These are phyloP conservation scores for Microctonus hyperodae DNA, from an alignment of 2,888 invertebrate genomes.

Conservation along the genomic window DNA sequence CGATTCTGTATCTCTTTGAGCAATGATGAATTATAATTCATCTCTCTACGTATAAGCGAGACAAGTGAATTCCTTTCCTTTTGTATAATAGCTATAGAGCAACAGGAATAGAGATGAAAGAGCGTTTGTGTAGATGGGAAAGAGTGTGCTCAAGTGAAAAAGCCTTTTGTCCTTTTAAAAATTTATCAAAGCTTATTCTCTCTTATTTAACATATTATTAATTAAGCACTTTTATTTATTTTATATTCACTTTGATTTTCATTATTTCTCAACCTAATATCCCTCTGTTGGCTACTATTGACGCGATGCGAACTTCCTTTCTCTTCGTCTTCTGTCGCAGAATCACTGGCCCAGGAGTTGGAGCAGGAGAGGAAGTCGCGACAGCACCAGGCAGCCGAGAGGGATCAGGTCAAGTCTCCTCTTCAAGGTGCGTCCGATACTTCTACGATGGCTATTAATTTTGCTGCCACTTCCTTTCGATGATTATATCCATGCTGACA, in stretches of 20 bases:
- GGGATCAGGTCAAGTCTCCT: slow-evolving; percentile 83
- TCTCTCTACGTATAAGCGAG: too few relatives aligned
- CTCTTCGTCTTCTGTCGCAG: slow-evolving; percentile 67
- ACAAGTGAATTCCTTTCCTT: not conserved
- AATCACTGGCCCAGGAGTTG: slow-evolving; percentile 80
- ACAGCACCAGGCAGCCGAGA: slow-evolving; percentile 77
- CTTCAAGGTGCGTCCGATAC: slow-evolving; percentile 70
- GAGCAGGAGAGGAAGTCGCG: slow-evolving; percentile 88
- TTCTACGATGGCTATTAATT: slow-evolving; percentile 22
- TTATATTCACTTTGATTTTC: not conserved
- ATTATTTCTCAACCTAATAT: not conserved
- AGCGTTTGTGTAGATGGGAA: too few relatives aligned
- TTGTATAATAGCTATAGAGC: too few relatives aligned
- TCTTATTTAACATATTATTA: too few relatives aligned
- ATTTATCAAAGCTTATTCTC: not conserved
- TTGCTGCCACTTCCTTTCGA: slow-evolving; percentile 11
- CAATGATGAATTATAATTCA: too few relatives aligned
- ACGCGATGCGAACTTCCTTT: slow-evolving; percentile 36
- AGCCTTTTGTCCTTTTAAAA: too few relatives aligned
- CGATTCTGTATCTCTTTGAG: slow-evolving; percentile 12
- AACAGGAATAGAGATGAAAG: too few relatives aligned
- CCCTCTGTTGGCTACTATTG: slow-evolving; percentile 24
- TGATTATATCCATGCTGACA: not conserved
- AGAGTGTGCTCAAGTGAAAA: too few relatives aligned
- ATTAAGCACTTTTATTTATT: not conserved